These are phyloP conservation scores for Bombus fervidus DNA, from an alignment of 1,140 invertebrate genomes.

Conservation along the genomic window DNA sequence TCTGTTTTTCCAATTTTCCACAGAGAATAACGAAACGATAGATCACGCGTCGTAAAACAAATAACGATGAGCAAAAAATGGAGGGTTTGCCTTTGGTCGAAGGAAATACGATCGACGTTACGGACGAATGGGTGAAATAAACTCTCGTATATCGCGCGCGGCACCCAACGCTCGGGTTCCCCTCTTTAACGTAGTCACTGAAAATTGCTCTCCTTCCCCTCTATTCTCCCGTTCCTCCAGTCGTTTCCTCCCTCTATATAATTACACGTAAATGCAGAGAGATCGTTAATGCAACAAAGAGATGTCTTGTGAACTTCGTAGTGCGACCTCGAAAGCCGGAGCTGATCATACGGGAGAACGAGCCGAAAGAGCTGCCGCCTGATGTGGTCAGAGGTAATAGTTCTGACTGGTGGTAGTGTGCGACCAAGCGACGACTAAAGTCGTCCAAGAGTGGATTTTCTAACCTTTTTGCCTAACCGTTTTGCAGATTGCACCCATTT, in stretches of 20 bases:
- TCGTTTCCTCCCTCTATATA: conserved; percentile 16
- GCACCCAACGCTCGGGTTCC: background rate
- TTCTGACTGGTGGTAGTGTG: conserved; percentile 48
- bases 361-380: conserved; percentile 93
- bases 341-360: conserved; percentile 95
- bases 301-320: conserved; percentile 77
- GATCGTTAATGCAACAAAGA: conserved; percentile 69
- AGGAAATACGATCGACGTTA: background rate
- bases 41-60: too few relatives aligned
- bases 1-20: too few relatives aligned
- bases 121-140: background rate
- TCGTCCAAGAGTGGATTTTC: background rate
- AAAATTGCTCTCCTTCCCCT: conserved; percentile 39
- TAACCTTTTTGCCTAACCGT: conserved; percentile 35
- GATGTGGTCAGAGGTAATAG: conserved; percentile 93
- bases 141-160: background rate
- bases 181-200: conserved; percentile 15
- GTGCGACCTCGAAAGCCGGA: conserved; percentile 90
- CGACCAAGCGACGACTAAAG: background rate
- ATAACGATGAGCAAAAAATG: too few relatives aligned
- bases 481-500: conserved; percentile 23
- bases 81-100: background rate
- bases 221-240: background rate
- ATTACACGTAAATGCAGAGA: conserved; percentile 50
- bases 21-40: too few relatives aligned